Evolutionary conservation across 2,113 vertebrate genomes (phyloP).

Genomic region (Eolophus roseicapilla): DNA sequence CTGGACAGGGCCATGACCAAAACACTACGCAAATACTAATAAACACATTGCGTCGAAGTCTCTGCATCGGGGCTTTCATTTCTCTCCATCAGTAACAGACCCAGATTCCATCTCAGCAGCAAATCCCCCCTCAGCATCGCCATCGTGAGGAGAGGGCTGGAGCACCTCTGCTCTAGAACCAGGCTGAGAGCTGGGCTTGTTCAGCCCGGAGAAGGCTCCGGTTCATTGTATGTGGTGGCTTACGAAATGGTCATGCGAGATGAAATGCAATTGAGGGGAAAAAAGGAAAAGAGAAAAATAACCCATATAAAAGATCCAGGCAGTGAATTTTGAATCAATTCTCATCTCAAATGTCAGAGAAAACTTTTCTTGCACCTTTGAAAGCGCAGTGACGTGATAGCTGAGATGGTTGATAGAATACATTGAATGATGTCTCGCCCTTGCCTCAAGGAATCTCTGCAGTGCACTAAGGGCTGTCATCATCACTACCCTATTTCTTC

Average conservation of each 20-base stretch:
- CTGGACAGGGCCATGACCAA: slow-evolving; percentile 30
- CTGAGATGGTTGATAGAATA: not conserved
- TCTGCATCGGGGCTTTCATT: not conserved
- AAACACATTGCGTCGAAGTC: not conserved
- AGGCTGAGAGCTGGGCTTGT: not conserved
- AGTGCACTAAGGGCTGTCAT: not conserved
- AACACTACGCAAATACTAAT: not conserved
- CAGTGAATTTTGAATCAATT: not conserved
- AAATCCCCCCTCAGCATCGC: rapidly evolving
- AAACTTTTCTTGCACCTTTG: not conserved
- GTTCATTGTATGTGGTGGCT: not conserved
- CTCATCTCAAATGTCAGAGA: not conserved
- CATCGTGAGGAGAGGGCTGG: not conserved
- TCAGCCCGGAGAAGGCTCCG: not conserved
- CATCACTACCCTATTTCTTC: not conserved
- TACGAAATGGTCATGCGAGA: not conserved
- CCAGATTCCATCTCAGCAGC: not conserved
- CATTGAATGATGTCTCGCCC: not conserved
- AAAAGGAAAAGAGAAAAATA: not conserved
- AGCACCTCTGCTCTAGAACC: not conserved
- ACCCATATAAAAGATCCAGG: not conserved
- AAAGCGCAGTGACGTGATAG: not conserved
- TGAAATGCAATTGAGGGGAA: not conserved
- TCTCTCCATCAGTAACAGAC: not conserved
- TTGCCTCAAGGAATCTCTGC: not conserved